Percentiles rank a stretch among this genome's conserved stretches.
phyloP scores from a whole-genome alignment of 2,888 invertebrate genomes.

The Athrips mouffetella region DNA sequence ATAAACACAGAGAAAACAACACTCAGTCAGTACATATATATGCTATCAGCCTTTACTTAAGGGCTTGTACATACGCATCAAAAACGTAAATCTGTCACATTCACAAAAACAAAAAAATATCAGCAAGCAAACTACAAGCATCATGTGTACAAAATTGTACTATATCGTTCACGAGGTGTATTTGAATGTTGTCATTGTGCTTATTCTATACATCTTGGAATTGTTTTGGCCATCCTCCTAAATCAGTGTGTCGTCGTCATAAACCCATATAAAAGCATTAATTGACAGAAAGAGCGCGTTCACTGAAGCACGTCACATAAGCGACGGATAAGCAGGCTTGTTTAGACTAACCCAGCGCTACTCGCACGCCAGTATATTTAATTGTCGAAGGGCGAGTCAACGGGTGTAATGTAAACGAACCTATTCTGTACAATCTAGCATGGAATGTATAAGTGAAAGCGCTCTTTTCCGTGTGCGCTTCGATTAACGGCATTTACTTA shows the following conservation, averaged over 20 bases:
- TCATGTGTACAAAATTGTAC: constrained; percentile 1
- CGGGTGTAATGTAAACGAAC: not conserved
- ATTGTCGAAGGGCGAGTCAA: too few species aligned
- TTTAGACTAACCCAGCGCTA: not conserved
- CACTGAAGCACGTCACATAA: constrained; percentile 5
- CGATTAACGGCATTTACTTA: not conserved
- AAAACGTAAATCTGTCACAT: not conserved
- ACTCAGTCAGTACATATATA: not conserved
- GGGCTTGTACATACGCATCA: constrained; percentile 1
- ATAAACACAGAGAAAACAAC: not conserved
- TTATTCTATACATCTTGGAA: not conserved
- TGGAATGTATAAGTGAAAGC: constrained; percentile 21
- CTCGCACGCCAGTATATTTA: not conserved
- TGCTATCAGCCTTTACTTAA: not conserved
- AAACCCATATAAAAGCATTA: constrained; percentile 34
- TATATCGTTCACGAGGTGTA: constrained; percentile 2
- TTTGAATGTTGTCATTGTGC: not conserved
- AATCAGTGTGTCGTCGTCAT: constrained; percentile 13
- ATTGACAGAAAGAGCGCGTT: constrained; percentile 37
- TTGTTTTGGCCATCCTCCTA: constrained; percentile 13
- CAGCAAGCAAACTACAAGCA: not conserved
- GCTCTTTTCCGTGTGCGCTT: not conserved
- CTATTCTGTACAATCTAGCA: constrained; percentile 17
- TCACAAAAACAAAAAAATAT: not conserved
- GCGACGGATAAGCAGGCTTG: constrained; percentile 6